Evolutionary conservation across 2,113 vertebrate species (phyloP).

Genomic region (Pangasianodon gigas): DNA sequence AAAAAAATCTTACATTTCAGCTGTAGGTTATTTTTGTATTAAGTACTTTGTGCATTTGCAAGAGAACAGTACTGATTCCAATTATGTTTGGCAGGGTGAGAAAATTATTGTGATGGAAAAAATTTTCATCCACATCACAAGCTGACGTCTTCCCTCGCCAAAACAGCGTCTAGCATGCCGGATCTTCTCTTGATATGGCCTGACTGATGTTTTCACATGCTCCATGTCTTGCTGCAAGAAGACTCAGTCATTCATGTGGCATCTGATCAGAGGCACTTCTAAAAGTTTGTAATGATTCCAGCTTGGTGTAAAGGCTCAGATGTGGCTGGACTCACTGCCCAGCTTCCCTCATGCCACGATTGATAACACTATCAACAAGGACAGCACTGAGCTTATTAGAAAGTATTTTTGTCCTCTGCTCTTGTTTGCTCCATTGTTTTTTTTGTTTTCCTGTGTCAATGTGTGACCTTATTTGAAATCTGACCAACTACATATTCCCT

Average conservation of each 20-base stretch:
- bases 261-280: not conserved
- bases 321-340: not conserved
- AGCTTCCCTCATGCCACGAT: not conserved
- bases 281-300: conserved; percentile 2
- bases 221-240: not conserved
- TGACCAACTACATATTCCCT: not conserved
- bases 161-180: not conserved
- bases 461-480: not conserved
- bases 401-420: not conserved
- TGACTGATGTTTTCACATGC: not conserved
- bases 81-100: not conserved
- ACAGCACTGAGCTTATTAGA: not conserved
- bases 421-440: not conserved
- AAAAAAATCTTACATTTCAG: not conserved
- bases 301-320: not conserved
- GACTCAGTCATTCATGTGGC: not conserved
- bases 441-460: not conserved
- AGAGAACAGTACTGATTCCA: not conserved
- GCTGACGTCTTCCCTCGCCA: not conserved
- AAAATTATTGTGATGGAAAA: not conserved
- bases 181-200: not conserved
- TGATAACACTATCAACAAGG: conserved; percentile 4
- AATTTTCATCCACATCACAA: not conserved
- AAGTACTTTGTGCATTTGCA: not conserved
- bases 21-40: not conserved